phyloP scores from a whole-genome alignment of 1,140 invertebrate species.

The Rhagoletis zephyria region DNA sequence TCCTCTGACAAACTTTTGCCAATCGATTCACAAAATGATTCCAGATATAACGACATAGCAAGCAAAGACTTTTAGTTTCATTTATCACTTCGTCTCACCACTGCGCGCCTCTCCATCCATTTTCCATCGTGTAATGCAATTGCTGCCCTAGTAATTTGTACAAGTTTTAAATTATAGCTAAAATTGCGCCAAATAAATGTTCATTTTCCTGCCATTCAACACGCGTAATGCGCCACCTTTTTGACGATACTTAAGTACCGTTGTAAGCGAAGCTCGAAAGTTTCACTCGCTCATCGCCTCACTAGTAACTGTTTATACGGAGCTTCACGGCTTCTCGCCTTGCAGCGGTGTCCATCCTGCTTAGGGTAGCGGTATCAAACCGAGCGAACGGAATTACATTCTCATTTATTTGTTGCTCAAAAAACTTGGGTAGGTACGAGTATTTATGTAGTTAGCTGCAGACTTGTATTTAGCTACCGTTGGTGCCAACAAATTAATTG shows the following conservation, averaged over 20 bases:
- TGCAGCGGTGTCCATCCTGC: neutral
- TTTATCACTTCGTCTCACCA: neutral
- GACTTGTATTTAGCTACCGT: neutral
- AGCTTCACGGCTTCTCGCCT: neutral
- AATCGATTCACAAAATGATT: neutral
- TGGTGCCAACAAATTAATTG: slow-evolving; percentile 39
- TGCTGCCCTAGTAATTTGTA: neutral
- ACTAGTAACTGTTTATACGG: neutral
- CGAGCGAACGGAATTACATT: slow-evolving; percentile 22
- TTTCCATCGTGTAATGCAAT: neutral
- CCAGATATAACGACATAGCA: neutral
- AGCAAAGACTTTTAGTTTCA: slow-evolving; percentile 11
- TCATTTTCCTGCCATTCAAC: slow-evolving; percentile 19
- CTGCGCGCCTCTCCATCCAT: neutral
- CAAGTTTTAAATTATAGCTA: slow-evolving; percentile 39
- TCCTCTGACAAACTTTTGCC: neutral
- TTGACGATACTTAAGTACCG: neutral
- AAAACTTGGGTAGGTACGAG: neutral
- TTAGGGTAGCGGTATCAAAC: no score
- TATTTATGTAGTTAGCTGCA: no score
- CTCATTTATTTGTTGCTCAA: slow-evolving; percentile 49
- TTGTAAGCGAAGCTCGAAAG: slow-evolving; percentile 12
- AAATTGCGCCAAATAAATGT: slow-evolving; percentile 38
- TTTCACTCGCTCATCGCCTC: neutral
- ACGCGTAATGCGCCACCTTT: slow-evolving; percentile 34